phyloP scores from a whole-genome alignment of 1,140 invertebrate genomes.

The Diorhabda carinulata region DNA sequence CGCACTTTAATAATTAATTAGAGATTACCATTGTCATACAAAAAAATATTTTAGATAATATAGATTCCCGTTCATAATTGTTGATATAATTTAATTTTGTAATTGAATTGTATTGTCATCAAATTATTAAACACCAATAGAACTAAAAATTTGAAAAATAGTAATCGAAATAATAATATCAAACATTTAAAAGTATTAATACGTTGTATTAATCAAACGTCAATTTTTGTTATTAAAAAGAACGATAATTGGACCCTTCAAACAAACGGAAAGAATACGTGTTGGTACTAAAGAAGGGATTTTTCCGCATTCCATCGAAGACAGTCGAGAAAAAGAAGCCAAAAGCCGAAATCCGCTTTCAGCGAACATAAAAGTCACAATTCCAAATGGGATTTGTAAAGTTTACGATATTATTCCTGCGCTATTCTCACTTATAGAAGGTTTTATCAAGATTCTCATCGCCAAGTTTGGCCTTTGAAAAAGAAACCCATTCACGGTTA shows the following conservation, averaged over 20 bases:
- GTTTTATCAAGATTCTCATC: constrained; percentile 45
- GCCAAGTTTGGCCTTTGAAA: constrained; percentile 43
- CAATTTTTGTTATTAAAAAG: neutral
- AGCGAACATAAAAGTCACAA: constrained; percentile 49
- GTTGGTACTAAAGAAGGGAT: constrained; percentile 14
- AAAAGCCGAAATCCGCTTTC: constrained; percentile 40
- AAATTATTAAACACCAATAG: neutral
- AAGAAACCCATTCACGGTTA: constrained; percentile 41
- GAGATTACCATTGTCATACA: no score
- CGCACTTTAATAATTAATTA: no score
- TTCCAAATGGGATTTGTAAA: constrained; percentile 50
- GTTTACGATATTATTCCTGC: constrained; percentile 49
- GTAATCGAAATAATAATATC: neutral
- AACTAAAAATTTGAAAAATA: neutral
- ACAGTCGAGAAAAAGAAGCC: constrained; percentile 39
- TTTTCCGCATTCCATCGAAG: constrained; percentile 9
- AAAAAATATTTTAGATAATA: neutral
- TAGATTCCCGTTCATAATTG: neutral
- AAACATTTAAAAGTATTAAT: neutral
- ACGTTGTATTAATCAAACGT: neutral
- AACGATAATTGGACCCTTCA: constrained; percentile 7
- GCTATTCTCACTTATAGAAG: constrained; percentile 48
- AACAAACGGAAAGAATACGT: constrained; percentile 16
- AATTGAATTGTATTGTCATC: neutral
- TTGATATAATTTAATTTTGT: neutral